Evolutionary conservation across 1,140 invertebrate genomes (phyloP), one percentile per base, ranked within the genome.

Genomic region (Rhagoletis pomonella): DNA sequence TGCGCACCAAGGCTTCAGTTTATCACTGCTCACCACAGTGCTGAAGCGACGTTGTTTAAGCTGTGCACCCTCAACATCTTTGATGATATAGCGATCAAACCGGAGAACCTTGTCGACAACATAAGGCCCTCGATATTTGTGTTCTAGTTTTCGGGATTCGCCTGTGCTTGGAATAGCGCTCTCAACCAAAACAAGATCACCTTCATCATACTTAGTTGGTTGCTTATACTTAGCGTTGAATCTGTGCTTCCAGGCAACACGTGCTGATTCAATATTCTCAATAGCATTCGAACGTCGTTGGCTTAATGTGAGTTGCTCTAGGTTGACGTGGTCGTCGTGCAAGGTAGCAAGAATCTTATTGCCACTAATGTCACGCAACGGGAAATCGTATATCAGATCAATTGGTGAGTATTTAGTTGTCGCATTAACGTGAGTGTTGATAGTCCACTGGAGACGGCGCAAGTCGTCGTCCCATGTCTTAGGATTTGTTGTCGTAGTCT

Each of bases 361-460:
- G 4, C 9, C 50, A 9, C 50, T 55, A 4, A 55, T 4, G 4
- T 55, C 50, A 9, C 50, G 9, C 4, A 69, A 2, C 12, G 42
- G 19, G 55, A 87, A 85, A 58, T 87, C 87, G 84, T 90, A 73
- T 87, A 89, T 19, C n/a, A 65, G 19, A 19, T 19, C 5, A 9
- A 65, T 65, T 19, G 62, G 19, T 19, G 17, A 17, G 62, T 88
- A 73, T n/a, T 86, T 88, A 1, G 89, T 91, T 5, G 87, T 88
- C 10, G 88, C 87, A 87, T 89, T 85, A 17, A 89, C 50, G 4
- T 89, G 86, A 81, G 89, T 90, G 29, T 65, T 91, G 14, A 91
- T 10, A 0, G 89, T 87, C 87, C 88, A 89, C 81, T 92, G 89
- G 2, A 90, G 87, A 0, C 89, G 19, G 12, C 59, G 55, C 19